phyloP scores from a whole-genome alignment of 2,888 invertebrate genomes.

The Watsonalla cultraria region DNA sequence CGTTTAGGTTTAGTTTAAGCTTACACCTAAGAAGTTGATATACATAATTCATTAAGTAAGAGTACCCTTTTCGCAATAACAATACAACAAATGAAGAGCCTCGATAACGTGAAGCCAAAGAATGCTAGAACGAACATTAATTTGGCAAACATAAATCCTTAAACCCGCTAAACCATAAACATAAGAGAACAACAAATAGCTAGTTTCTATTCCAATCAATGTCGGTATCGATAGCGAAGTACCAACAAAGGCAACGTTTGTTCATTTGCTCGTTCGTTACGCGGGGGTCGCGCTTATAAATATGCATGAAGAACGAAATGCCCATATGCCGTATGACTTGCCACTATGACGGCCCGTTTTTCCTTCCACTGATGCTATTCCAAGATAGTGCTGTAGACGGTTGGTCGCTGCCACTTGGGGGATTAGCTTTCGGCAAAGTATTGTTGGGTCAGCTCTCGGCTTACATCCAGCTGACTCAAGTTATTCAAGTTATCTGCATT shows the following conservation, averaged over 20 bases:
- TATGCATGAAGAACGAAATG: slow-evolving; percentile 49
- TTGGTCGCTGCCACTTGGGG: neutral
- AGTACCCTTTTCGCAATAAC: no score
- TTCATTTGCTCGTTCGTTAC: slow-evolving; percentile 31
- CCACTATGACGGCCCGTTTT: neutral
- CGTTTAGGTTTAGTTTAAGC: no score
- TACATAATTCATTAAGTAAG: no score
- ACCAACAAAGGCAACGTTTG: slow-evolving; percentile 31
- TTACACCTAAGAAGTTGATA: no score
- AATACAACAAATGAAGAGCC: no score
- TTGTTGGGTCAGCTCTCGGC: neutral
- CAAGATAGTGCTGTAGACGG: neutral
- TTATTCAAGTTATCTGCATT: no score
- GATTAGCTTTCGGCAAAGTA: neutral
- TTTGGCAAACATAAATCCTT: neutral
- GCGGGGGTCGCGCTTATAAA: slow-evolving; percentile 34
- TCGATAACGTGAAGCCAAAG: neutral
- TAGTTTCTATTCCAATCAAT: slow-evolving; percentile 3
- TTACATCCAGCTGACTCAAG: no score
- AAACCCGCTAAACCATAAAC: neutral
- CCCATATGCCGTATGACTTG: slow-evolving; percentile 39
- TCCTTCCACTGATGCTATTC: neutral
- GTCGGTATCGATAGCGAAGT: slow-evolving; percentile 15
- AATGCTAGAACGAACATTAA: no score
- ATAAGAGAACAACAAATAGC: neutral